Evolutionary conservation across 2,888 invertebrate genomes (phyloP), one percentile per base, ranked within the genome.

Genomic region (Drosophila pseudotalamancana): DNA sequence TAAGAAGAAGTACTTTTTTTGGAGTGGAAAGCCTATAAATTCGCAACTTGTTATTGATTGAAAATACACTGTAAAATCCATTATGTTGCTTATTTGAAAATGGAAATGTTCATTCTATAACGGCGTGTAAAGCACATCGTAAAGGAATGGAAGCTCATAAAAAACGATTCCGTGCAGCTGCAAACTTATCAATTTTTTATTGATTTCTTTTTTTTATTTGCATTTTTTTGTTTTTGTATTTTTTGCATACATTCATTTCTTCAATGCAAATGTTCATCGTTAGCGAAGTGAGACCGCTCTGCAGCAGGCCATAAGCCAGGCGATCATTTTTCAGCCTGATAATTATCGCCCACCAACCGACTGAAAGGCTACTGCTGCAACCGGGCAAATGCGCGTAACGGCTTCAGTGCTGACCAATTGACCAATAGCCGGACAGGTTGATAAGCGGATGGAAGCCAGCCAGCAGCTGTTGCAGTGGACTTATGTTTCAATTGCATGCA

Each of bases 401-500:
- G 57, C 62, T 29, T 34, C 43, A 18, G 72, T 34, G 50, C 49
- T 53, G 72, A 77, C 84, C 78, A 79, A 80, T 86, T 77, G 78
- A 75, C 82, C 78, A 81, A 75, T 78, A 75, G 85, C 59, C 69
- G 65, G 64, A 55, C 71, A 51, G 72, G 53, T 69, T 74, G 68
- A 69, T 67, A 57, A 63, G 65, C 85, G 84, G 74, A 84, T 85
- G 56, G 34, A 32, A 50, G 21, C 31, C 32, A 31, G 34, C 46
- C 63, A 46, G 57, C 54, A 55, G 48, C 57, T 51, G 62, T 50
- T 65, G 56, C 62, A 39, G 40, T 29, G 46, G 43, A 50, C 54
- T 84, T 70, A 82, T 87, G 85, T 63, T 68, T 77, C 87, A 81
- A 84, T 87, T 72, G 85, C 87, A 82, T 87, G 87, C 85, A 85